Percentiles rank a stretch among this genome's conserved stretches.
Conservation (phyloP, 2,888 invertebrate genomes). For the Macrosiphum euphorbiae region DNA sequence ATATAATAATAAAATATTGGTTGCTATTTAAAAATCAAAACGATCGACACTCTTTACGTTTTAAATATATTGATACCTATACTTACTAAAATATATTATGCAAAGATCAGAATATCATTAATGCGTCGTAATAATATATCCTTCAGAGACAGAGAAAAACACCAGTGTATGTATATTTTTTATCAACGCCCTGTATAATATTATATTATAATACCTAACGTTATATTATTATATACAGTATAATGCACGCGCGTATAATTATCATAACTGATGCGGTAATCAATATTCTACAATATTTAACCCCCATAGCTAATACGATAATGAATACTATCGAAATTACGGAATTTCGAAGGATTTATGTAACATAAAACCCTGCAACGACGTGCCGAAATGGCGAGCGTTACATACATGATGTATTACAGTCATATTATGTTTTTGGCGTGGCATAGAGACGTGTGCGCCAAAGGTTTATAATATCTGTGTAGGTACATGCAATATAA, state of each 20-base stretch:
- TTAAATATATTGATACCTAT: background rate
- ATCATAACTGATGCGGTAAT: background rate
- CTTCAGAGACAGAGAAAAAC: background rate
- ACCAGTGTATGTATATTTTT: background rate
- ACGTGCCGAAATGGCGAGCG: background rate
- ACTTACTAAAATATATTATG: background rate
- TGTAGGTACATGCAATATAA: background rate
- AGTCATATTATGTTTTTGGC: background rate
- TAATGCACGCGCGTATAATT: background rate
- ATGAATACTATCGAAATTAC: background rate
- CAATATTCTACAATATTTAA: background rate
- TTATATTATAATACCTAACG: background rate
- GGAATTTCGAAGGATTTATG: background rate
- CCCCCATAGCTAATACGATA: background rate
- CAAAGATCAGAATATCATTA: background rate
- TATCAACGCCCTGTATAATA: background rate
- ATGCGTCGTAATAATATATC: background rate
- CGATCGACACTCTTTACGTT: background rate
- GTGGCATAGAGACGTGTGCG: background rate
- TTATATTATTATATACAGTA: background rate
- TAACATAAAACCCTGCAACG: background rate
- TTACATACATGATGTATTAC: background rate
- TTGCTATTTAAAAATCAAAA: background rate
- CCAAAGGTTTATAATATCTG: background rate
- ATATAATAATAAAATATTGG: background rate